phyloP scores from a whole-genome alignment of 2,797 vertebrate genomes.

The Cephalopachus bancanus region DNA sequence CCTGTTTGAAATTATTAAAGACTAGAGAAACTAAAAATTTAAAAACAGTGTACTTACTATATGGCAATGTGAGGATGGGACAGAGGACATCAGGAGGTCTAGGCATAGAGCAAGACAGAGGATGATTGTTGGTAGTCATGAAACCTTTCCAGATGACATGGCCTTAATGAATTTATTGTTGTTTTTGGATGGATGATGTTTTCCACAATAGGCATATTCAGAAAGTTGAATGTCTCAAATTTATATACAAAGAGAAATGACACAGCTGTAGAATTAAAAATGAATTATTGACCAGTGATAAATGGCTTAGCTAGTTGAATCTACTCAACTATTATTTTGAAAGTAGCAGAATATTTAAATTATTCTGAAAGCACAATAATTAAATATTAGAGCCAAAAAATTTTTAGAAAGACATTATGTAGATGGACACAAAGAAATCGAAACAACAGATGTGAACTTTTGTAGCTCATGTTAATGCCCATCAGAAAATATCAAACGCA shows the following conservation, averaged over 20 bases:
- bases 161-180: background rate
- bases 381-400: background rate
- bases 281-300: background rate
- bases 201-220: background rate
- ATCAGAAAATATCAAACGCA: background rate
- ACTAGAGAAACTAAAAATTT: background rate
- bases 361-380: no score
- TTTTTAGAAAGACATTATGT: background rate
- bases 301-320: background rate
- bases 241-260: background rate
- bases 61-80: background rate
- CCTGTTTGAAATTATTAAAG: background rate
- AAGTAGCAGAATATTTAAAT: no score
- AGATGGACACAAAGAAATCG: fast-evolving
- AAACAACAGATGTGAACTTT: background rate
- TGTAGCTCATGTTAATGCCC: background rate
- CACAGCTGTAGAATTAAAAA: background rate
- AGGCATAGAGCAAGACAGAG: background rate
- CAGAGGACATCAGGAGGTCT: background rate
- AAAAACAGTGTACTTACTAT: no score
- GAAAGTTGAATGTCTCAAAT: background rate
- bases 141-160: background rate
- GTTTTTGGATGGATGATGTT: background rate
- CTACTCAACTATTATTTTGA: no score
- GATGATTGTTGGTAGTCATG: background rate